These are phyloP conservation scores for Agriopis marginaria DNA, from an alignment of 2,888 invertebrate genomes.

Conservation along the genomic window DNA sequence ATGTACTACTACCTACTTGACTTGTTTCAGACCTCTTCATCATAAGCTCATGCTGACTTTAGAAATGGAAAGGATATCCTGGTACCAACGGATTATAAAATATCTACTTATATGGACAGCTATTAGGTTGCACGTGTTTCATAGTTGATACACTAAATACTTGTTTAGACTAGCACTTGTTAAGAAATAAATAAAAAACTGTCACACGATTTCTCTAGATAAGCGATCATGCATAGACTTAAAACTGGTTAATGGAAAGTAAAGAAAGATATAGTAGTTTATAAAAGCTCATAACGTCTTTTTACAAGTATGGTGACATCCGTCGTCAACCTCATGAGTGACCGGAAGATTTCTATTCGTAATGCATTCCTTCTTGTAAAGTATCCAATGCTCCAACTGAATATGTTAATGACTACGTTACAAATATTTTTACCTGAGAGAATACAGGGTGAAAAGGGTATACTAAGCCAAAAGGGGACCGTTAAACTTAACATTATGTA, in stretches of 20 bases:
- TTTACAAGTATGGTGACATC: constrained; percentile 18
- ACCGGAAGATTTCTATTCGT: not conserved
- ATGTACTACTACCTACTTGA: not conserved
- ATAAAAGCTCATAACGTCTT: constrained; percentile 24
- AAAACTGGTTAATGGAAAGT: constrained; percentile 42
- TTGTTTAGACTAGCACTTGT: not conserved
- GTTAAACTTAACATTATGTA: too few relatives aligned
- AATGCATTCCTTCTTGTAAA: not conserved
- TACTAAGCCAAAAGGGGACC: too few relatives aligned
- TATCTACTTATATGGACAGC: constrained; percentile 4
- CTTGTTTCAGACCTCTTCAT: not conserved
- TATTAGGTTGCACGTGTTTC: constrained; percentile 20
- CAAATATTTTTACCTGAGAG: not conserved
- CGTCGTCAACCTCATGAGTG: constrained; percentile 8
- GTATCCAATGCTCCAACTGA: not conserved
- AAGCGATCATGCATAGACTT: constrained; percentile 19
- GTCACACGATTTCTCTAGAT: constrained; percentile 24
- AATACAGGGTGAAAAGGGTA: too few relatives aligned
- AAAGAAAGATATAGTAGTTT: constrained; percentile 30
- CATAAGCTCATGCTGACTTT: not conserved
- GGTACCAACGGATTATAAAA: constrained; percentile 14
- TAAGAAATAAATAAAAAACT: constrained; percentile 11
- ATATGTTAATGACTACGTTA: not conserved
- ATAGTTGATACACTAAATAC: constrained; percentile 8
- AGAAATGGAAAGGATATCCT: constrained; percentile 29